phyloP scores from a whole-genome alignment of 1,140 invertebrate species.

The Apis cerana region DNA sequence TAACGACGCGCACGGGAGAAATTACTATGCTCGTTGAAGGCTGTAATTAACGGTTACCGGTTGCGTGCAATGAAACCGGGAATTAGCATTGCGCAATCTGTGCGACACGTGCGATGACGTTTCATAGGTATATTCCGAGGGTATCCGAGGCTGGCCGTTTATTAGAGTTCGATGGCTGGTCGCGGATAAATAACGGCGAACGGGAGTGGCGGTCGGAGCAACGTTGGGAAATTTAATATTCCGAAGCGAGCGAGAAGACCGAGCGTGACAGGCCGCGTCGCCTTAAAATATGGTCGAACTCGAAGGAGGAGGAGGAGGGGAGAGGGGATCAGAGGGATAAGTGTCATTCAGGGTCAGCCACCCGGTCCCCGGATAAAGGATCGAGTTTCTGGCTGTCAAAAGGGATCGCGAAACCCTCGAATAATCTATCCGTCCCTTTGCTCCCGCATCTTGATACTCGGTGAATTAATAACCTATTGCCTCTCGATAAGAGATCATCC shows the following conservation, averaged over 20 bases:
- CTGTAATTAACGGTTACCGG: slow-evolving; percentile 28
- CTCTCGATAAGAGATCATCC: background rate
- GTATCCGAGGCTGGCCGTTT: no score
- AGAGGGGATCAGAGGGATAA: background rate
- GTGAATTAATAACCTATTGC: slow-evolving; percentile 23
- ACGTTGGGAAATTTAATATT: slow-evolving; percentile 37
- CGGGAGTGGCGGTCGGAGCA: no score
- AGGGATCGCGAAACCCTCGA: slow-evolving; percentile 17
- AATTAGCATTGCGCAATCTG: background rate
- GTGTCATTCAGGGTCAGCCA: slow-evolving; percentile 10
- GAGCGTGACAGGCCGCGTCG: slow-evolving; percentile 4
- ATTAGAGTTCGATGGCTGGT: no score
- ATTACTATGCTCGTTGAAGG: slow-evolving; percentile 32
- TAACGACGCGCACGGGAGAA: slow-evolving; percentile 24
- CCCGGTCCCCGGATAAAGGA: slow-evolving; percentile 21
- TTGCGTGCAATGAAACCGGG: background rate
- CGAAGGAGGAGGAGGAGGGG: background rate
- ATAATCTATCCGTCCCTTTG: slow-evolving; percentile 5
- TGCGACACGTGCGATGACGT: background rate
- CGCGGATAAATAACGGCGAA: background rate
- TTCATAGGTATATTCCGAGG: no score
- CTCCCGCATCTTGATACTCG: background rate
- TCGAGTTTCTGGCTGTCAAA: slow-evolving; percentile 39
- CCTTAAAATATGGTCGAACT: slow-evolving; percentile 39
- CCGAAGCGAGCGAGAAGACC: slow-evolving; percentile 4